Percentiles rank a stretch among this genome's conserved stretches.
phyloP scores from a whole-genome alignment of 2,888 invertebrate species.

The Drosophila tanythrix region DNA sequence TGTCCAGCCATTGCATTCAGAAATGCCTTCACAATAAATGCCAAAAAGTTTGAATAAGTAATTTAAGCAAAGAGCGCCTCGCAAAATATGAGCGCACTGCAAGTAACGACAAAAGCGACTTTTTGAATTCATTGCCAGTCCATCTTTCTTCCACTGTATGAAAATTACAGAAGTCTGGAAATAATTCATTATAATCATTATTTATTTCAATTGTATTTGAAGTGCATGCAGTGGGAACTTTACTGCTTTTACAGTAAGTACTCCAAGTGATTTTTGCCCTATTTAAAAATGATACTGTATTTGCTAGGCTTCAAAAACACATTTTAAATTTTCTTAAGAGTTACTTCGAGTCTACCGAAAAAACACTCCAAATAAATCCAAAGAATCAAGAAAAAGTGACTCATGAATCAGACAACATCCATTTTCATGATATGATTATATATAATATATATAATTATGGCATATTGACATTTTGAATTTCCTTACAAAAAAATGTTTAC shows the following conservation, averaged over 20 bases:
- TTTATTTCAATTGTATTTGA: conserved; percentile 63
- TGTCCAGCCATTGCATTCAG: conserved; percentile 55
- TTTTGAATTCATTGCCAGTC: conserved; percentile 16
- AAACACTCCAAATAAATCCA: background rate
- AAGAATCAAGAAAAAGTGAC: background rate
- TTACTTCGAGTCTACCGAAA: background rate
- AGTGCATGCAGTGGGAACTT: conserved; percentile 37
- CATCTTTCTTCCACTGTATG: conserved; percentile 26
- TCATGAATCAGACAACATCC: background rate
- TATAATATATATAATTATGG: no score
- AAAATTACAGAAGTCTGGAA: conserved; percentile 36
- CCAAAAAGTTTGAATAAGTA: conserved; percentile 69
- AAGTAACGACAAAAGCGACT: background rate
- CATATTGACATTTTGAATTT: background rate
- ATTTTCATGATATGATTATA: background rate
- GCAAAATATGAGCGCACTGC: conserved; percentile 8
- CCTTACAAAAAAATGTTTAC: background rate
- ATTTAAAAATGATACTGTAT: background rate
- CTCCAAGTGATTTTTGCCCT: background rate
- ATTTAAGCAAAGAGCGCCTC: conserved; percentile 40
- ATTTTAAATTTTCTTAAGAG: background rate
- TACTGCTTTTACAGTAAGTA: conserved; percentile 14
- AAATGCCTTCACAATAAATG: conserved; percentile 69
- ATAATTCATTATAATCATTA: conserved; percentile 64
- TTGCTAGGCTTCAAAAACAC: background rate